Percentiles rank a stretch among this genome's conserved stretches.
Evolutionary conservation across 2,888 invertebrate genomes (phyloP).

Genomic region (Rhabditophanes sp.): DNA sequence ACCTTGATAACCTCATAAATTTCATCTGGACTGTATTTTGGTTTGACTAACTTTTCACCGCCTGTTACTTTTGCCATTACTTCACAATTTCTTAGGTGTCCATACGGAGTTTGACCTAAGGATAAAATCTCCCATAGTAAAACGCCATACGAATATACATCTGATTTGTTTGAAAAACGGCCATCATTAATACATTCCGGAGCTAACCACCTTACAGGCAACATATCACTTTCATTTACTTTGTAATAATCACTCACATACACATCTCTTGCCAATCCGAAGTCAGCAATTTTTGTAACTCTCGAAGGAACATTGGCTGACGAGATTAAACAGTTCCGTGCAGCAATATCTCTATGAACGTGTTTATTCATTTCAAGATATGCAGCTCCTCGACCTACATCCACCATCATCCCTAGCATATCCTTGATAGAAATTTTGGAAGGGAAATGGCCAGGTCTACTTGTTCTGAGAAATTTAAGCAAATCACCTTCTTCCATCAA

Average conservation of each 20-base stretch:
- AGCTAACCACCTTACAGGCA: slow-evolving; percentile 95
- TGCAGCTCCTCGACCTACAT: slow-evolving; percentile 82
- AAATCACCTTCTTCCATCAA: slow-evolving; percentile 94
- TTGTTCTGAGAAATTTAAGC: slow-evolving; percentile 68
- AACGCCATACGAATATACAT: slow-evolving; percentile 51
- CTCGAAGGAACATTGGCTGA: slow-evolving; percentile 47
- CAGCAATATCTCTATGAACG: slow-evolving; percentile 76
- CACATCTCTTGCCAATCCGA: slow-evolving; percentile 84
- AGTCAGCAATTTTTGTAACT: slow-evolving; percentile 83
- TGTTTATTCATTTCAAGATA: slow-evolving; percentile 93
- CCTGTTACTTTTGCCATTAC: too few relatives aligned
- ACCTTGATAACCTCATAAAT: too few relatives aligned
- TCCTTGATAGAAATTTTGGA: slow-evolving; percentile 59
- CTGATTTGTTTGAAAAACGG: slow-evolving; percentile 79
- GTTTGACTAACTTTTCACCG: too few relatives aligned
- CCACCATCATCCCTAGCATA: slow-evolving; percentile 75
- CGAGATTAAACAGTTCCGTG: slow-evolving; percentile 66
- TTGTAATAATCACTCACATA: slow-evolving; percentile 93
- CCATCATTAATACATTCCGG: slow-evolving; percentile 89
- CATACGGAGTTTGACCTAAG: slow-evolving; percentile 87
- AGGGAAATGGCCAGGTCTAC: slow-evolving; percentile 41
- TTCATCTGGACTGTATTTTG: too few relatives aligned
- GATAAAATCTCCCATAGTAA: slow-evolving; percentile 92
- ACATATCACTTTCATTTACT: slow-evolving; percentile 70
- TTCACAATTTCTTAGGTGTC: slow-evolving; percentile 61